Base-by-base conservation (phyloP, 2,888 invertebrate genomes). In the Sthenelais limicola region DNA sequence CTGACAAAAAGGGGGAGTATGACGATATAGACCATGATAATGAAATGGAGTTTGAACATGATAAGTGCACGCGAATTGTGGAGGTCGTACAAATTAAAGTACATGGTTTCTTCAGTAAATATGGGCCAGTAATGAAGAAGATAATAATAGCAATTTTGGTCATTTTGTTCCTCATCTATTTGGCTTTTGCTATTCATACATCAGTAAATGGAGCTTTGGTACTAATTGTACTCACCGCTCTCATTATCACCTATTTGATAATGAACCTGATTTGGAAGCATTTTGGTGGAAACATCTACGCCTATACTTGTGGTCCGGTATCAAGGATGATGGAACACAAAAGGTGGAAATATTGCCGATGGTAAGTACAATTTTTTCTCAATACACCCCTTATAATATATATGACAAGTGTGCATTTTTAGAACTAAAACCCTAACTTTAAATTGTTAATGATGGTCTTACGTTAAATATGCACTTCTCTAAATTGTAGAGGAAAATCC, bases 151-250 rank as follows among this genome's bases (percentile, higher is more conserved):
- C 43, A 21, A 21, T 62, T 1, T 7, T 62, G 38, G 21, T 62
- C 4, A 1, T 62, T 1, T 3, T 15, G 24, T 62, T 38, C 38
- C 43, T 43, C 35, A 43, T 62, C 24, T 62, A 62, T 43, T 43
- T 62, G 35, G 62, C 38, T 24, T 62, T 62, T 43, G 62, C 62
- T 9, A 35, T 62, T 3, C 43, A 38, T 15, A 33, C 35, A 9
- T 35, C 35, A 1, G 62, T 62, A 24, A 43, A 62, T 28, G 66
- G 54, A 7, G 43, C 67, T 0, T 2, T 30, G 21, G 47, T 47
- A 15, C 72, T 75, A 32, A 68, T 75, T 18, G 71, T 68, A 0
- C 33, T 76, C 47, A 76, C 76, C n/a, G 68, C 38, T 4, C 66
- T 76, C 66, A 54, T 71, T 18, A 38, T 48, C 51, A 35, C 38